Evolutionary conservation across 2,888 invertebrate species (phyloP).

Genomic region (Leucophora obtusa): DNA sequence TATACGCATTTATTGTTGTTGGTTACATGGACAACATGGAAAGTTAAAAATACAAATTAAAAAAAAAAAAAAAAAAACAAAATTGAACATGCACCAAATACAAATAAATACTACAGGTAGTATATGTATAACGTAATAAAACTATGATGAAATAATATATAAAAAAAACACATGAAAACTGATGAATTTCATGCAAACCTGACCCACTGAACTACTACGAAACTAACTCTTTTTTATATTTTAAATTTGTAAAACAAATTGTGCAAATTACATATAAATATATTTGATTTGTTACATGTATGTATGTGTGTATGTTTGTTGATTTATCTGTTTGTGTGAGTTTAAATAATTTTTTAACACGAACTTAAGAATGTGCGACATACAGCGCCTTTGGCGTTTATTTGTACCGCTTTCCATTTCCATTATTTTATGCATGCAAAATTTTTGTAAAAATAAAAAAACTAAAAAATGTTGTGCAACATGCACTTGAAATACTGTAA

Average conservation of each 20-base stretch:
- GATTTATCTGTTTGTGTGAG: too few relatives aligned
- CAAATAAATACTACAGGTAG: neutral
- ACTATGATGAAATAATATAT: constrained; percentile 44
- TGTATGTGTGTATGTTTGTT: constrained; percentile 9
- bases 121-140: constrained; percentile 23
- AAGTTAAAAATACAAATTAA: neutral
- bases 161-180: constrained; percentile 57
- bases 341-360: constrained; percentile 58
- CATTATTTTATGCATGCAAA: constrained; percentile 50
- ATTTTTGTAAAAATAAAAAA: constrained; percentile 16
- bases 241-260: constrained; percentile 61
- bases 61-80: constrained; percentile 16
- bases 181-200: constrained; percentile 65
- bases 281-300: constrained; percentile 5
- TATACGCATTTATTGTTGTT: constrained; percentile 53
- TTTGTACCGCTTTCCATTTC: constrained; percentile 40
- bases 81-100: constrained; percentile 49
- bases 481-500: constrained; percentile 58
- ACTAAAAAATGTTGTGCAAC: constrained; percentile 58
- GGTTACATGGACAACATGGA: constrained; percentile 39
- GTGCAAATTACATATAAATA: constrained; percentile 25
- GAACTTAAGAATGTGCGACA: constrained; percentile 64
- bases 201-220: constrained; percentile 63
- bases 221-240: constrained; percentile 16
- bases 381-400: constrained; percentile 59